Conservation (phyloP, 1,140 invertebrate genomes). For the Epicauta chinensis region DNA sequence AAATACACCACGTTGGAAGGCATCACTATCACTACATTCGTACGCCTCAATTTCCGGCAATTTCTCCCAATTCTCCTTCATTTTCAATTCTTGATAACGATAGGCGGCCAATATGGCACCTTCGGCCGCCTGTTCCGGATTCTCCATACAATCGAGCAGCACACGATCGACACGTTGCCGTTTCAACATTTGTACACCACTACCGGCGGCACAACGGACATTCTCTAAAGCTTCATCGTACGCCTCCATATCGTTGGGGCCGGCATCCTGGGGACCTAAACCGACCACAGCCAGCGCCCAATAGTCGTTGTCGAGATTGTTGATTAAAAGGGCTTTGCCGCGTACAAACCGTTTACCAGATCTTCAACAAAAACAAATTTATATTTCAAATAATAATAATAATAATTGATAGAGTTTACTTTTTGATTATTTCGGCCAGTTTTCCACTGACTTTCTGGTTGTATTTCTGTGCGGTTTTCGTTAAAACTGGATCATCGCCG, state of each 20-base stretch:
- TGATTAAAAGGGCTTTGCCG: constrained; percentile 24
- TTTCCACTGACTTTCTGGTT: constrained; percentile 18
- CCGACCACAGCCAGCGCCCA: constrained; percentile 61
- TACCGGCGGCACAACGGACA: constrained; percentile 52
- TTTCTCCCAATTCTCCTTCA: constrained; percentile 45
- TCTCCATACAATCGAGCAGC: constrained; percentile 62
- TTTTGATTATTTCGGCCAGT: constrained; percentile 18
- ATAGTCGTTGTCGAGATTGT: constrained; percentile 57
- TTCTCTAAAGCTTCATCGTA: constrained; percentile 64
- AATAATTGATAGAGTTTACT: constrained; percentile 4
- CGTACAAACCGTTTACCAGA: neutral
- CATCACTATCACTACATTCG: constrained; percentile 39
- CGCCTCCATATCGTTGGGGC: constrained; percentile 57
- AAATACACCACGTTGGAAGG: constrained; percentile 39
- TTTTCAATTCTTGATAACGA: constrained; percentile 60
- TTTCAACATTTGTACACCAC: constrained; percentile 51
- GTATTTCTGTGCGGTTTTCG: constrained; percentile 19
- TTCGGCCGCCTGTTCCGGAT: constrained; percentile 69
- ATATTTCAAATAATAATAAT: neutral
- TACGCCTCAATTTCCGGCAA: constrained; percentile 47
- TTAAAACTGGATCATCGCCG: constrained; percentile 17
- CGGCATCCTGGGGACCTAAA: constrained; percentile 58
- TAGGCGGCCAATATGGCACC: constrained; percentile 59
- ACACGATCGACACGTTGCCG: constrained; percentile 53
- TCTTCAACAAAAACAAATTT: neutral